Evolutionary conservation across 64 coral and sea anemone species (phyloP).

Genomic region (Stichodactyla mertensii): DNA sequence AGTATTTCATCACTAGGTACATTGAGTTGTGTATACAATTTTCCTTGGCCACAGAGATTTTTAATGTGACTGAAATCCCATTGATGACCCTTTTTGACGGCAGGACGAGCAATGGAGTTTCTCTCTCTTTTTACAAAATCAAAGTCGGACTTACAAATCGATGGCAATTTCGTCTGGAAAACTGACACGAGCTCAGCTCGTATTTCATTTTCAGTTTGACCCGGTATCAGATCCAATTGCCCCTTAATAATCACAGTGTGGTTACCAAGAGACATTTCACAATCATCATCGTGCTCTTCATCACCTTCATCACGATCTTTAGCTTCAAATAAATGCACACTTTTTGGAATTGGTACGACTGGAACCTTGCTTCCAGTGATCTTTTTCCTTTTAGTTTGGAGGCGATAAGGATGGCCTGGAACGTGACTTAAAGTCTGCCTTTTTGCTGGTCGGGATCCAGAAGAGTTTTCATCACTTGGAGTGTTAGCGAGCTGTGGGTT

Average conservation of each 20-base stretch:
- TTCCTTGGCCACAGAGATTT: conserved; percentile 35
- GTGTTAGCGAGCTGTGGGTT: neutral
- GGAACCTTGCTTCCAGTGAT: neutral
- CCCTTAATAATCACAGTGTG: conserved; percentile 59
- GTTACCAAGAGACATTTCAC: conserved; percentile 35
- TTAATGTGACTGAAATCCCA: conserved; percentile 58
- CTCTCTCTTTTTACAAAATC: conserved; percentile 43
- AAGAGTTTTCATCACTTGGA: neutral
- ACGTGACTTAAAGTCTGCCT: neutral
- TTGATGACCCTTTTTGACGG: conserved; percentile 17
- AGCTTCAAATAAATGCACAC: conserved; percentile 49
- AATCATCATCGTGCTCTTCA: conserved; percentile 37
- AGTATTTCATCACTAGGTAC: conserved; percentile 20
- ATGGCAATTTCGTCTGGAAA: conserved; percentile 27
- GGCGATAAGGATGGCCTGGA: neutral
- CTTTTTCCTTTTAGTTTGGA: conserved; percentile 3
- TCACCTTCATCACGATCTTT: conserved; percentile 34
- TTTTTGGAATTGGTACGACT: conserved; percentile 40
- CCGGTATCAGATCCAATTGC: conserved; percentile 44
- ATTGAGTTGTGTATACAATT: conserved; percentile 35
- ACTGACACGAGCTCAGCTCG: conserved; percentile 27
- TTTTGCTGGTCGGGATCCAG: conserved; percentile 4
- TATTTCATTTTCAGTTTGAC: conserved; percentile 51
- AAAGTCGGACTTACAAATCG: conserved; percentile 20
- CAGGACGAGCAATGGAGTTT: conserved; percentile 28